phyloP scores from a whole-genome alignment of 2,113 vertebrate species.

The Erythrolamprus reginae region DNA sequence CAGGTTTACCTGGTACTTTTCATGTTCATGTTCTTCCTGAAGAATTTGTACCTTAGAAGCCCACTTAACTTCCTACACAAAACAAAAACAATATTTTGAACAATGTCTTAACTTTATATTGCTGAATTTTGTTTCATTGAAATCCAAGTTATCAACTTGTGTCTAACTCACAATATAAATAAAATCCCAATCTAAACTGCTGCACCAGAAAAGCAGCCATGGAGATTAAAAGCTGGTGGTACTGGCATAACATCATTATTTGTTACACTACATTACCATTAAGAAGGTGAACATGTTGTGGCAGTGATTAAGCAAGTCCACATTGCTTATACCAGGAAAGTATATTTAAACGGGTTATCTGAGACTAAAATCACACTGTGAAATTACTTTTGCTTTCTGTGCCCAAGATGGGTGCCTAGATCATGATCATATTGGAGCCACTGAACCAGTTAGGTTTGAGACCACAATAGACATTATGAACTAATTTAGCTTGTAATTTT shows the following conservation, averaged over 20 bases:
- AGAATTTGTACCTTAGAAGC: conserved; percentile 70
- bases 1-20: conserved; percentile 76
- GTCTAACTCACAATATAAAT: too few species aligned
- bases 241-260: background rate
- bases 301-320: background rate
- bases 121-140: background rate
- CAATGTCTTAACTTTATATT: background rate
- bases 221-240: background rate
- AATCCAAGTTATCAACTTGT: background rate
- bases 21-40: conserved; percentile 71
- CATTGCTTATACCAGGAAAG: background rate
- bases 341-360: background rate
- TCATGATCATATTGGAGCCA: background rate
- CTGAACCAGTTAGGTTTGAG: background rate
- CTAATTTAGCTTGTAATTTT: background rate
- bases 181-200: background rate
- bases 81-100: conserved; percentile 2
- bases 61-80: conserved; percentile 81
- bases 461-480: background rate
- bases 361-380: background rate
- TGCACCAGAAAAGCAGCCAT: background rate
- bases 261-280: background rate
- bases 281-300: background rate
- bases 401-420: background rate
- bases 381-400: background rate